These are phyloP conservation scores for Dicaeum eximium DNA, from an alignment of 2,113 vertebrate species.

Conservation along the genomic window DNA sequence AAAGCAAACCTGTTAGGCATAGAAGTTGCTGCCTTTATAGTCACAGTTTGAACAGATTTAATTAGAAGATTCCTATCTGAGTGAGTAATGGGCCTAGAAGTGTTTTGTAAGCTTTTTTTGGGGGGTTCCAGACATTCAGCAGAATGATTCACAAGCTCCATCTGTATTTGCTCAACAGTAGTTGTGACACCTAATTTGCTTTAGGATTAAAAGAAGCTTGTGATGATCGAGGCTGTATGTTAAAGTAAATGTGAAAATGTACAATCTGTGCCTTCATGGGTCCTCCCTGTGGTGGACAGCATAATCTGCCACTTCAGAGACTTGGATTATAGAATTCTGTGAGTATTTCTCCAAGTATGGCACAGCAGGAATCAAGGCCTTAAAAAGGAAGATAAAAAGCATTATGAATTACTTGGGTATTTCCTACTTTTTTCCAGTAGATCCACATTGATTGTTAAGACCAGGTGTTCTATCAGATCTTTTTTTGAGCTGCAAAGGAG, in stretches of 20 bases:
- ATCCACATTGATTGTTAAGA: neutral
- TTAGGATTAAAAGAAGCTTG: neutral
- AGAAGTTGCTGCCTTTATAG: neutral
- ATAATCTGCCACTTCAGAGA: neutral
- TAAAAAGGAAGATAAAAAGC: neutral
- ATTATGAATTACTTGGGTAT: neutral
- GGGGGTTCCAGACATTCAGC: neutral
- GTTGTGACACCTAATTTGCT: neutral
- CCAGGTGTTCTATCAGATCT: neutral
- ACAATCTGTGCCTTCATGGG: neutral
- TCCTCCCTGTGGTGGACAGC: neutral
- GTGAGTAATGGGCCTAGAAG: neutral
- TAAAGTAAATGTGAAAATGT: neutral
- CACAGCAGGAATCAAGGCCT: neutral
- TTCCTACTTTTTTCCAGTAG: neutral
- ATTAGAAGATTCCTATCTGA: conserved; percentile 10
- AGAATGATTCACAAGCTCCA: neutral
- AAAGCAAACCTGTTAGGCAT: neutral
- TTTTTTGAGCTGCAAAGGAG: neutral
- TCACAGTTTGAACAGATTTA: neutral
- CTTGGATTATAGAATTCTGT: neutral
- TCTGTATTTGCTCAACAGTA: neutral
- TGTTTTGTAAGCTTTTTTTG: neutral
- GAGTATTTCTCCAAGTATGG: neutral
- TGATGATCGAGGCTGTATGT: neutral